Conservation (phyloP, 2,113 vertebrate species). For the Microcebus jonahi region DNA sequence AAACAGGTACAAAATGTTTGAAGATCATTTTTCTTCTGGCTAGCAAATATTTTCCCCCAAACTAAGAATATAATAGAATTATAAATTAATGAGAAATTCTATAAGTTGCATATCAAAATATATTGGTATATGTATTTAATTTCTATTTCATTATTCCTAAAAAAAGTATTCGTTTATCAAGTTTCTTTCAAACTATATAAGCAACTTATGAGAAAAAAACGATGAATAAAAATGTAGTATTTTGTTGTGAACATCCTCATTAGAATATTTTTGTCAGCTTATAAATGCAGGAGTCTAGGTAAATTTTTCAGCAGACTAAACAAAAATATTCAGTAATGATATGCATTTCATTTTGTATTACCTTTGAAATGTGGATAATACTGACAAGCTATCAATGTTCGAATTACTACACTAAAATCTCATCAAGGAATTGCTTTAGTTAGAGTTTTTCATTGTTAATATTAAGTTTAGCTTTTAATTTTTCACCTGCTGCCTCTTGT, state of each 20-base stretch:
- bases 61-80: background rate
- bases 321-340: constrained; percentile 22
- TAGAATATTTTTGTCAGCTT: constrained; percentile 39
- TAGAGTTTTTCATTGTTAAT: background rate
- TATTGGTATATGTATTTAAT: background rate
- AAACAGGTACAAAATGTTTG: constrained; percentile 91
- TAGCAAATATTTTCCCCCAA: background rate
- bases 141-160: background rate
- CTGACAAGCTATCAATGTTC: background rate
- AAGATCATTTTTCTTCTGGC: background rate
- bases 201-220: background rate
- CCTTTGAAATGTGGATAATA: background rate
- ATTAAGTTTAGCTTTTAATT: background rate
- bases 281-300: background rate
- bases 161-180: background rate
- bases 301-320: constrained; percentile 38
- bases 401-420: background rate
- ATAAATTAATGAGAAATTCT: background rate
- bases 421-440: background rate
- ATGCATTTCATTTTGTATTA: background rate
- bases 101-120: background rate
- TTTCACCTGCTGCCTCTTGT: background rate
- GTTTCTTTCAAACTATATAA: background rate
- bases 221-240: background rate
- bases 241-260: background rate